Evolutionary conservation across 2,888 invertebrate species (phyloP).

Genomic region (Busseola fusca): DNA sequence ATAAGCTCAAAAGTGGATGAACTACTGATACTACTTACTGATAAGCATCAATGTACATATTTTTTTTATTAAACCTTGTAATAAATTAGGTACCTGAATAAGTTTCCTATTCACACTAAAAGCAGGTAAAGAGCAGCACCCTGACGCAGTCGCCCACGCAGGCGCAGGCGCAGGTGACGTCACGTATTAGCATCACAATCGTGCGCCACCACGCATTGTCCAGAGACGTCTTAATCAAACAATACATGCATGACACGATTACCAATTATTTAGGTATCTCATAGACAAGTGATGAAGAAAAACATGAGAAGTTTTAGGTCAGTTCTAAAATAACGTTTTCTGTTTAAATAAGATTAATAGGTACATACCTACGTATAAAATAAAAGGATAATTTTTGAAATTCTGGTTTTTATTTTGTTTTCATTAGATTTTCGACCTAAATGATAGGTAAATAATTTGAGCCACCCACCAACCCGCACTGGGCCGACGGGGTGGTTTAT

Average conservation of each 20-base stretch:
- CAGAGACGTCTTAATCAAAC: constrained; percentile 40
- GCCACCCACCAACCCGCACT: too few species aligned
- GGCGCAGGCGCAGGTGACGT: constrained; percentile 55
- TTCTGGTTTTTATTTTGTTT: too few species aligned
- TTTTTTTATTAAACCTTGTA: neutral
- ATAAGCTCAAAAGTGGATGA: too few species aligned
- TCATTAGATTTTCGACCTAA: too few species aligned
- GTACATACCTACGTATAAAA: too few species aligned
- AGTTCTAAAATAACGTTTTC: neutral
- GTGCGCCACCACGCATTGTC: constrained; percentile 56
- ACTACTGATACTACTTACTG: too few species aligned
- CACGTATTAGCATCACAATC: constrained; percentile 68
- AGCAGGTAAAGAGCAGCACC: constrained; percentile 5
- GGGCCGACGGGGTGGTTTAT: too few species aligned
- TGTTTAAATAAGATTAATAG: too few species aligned
- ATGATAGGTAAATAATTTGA: too few species aligned
- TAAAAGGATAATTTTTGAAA: too few species aligned
- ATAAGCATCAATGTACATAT: neutral
- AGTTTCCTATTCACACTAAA: neutral
- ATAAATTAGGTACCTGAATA: neutral
- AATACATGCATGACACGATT: constrained; percentile 54
- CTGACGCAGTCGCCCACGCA: constrained; percentile 6
- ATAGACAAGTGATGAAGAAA: neutral
- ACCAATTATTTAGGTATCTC: constrained; percentile 29
- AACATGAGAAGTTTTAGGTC: constrained; percentile 1